phyloP scores from a whole-genome alignment of 2,888 invertebrate genomes.

The Noctua janthe region DNA sequence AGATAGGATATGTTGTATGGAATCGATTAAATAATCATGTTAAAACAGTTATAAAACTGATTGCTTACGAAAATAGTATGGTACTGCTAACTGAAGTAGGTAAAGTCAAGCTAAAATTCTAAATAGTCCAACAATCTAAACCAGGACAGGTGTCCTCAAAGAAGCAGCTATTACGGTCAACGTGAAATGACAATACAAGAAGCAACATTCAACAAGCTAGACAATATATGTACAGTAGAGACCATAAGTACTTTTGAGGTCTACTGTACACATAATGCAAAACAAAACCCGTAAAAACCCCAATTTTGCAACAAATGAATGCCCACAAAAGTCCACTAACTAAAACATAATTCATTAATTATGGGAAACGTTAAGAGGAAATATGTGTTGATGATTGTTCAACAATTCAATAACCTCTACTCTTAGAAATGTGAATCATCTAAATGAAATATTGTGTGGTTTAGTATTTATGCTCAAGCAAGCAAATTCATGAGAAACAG shows the following conservation, averaged over 20 bases:
- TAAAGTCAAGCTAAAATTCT: not conserved
- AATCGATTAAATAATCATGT: not conserved
- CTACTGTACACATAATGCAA: not conserved
- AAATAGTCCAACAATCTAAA: not conserved
- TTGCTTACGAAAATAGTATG: not conserved
- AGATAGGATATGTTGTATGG: conserved; percentile 5
- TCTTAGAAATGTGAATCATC: conserved; percentile 15
- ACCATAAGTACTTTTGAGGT: too few relatives aligned
- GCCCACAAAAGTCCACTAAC: not conserved
- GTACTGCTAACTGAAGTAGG: not conserved
- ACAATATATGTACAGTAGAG: not conserved
- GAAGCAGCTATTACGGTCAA: not conserved
- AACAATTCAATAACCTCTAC: conserved; percentile 13
- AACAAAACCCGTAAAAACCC: not conserved
- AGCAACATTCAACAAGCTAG: not conserved
- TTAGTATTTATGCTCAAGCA: not conserved
- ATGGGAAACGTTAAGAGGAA: conserved; percentile 7
- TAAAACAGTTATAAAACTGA: not conserved
- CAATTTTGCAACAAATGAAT: not conserved
- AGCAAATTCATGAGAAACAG: not conserved
- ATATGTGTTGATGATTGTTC: conserved; percentile 3
- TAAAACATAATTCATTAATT: not conserved
- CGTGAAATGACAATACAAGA: not conserved
- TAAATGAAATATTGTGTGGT: not conserved
- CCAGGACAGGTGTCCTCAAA: not conserved